Base-by-base conservation (phyloP, 2,797 vertebrate species). In the Acanthurus lineatus region DNA sequence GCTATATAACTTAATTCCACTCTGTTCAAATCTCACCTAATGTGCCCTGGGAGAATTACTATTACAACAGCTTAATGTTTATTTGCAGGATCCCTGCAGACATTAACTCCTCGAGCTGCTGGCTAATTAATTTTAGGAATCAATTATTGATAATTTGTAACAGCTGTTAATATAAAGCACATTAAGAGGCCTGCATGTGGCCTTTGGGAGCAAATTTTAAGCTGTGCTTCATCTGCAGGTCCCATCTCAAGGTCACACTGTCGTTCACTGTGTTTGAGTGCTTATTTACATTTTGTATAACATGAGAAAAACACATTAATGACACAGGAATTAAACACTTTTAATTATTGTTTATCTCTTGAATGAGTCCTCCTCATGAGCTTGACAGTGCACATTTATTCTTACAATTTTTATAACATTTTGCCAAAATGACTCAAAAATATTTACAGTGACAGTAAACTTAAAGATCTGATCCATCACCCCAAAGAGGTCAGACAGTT, bases 391-490 rank as follows among this genome's bases (percentile, higher is more conserved):
- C 35, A 49, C 47, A 1, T 1, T 47, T 14, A n/a, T 8, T 22
- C 42, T 79, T 22, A 58, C 11, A 3, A 57, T 60, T 56, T 58
- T n/a, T 73, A 17, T 70, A 9, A n/a, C 28, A 40, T 25, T 69
- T 69, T 0, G 2, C 78, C 78, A 68, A 56, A 59, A 7, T 6
- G 15, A 28, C 53, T 66, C 6, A 65, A 28, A 0, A 53, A 82
- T 68, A 66, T 74, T 61, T 61, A 82, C 80, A 79, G 10, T 2
- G 28, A 60, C 17, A 15, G 40, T 42, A 70, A 78, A 61, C 54
- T 9, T 49, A 8, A 15, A 48, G 25, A 9, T 20, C 1, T 17
- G n/a, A 54, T 57, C 63, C 44, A 5, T 10, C 2, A 1, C 35
- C 14, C 9, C 1, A 8, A 16, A 61, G 16, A 48, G 35, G 25